Evolutionary conservation across 37 sponge, comb jelly and placozoan species (phyloP).

Genomic region (Ephydatia muelleri): DNA sequence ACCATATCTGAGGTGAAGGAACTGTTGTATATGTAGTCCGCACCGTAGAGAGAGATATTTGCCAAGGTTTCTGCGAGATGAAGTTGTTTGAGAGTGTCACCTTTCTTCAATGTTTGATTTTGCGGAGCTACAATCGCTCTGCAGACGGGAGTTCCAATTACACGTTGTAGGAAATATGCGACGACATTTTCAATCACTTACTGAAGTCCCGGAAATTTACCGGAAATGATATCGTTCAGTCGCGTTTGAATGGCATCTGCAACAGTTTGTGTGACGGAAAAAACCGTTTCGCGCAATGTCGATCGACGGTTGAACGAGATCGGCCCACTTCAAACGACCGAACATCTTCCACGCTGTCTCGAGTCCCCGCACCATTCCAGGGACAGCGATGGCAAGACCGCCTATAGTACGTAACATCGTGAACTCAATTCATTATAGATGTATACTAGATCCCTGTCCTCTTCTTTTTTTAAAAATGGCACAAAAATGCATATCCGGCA

Average conservation of each 20-base stretch:
- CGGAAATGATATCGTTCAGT: constrained; percentile 14
- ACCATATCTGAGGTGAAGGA: constrained; percentile 60
- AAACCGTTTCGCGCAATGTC: constrained; percentile 78
- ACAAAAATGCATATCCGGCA: neutral
- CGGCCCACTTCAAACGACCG: constrained; percentile 68
- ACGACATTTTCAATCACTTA: constrained; percentile 32
- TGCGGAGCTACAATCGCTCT: constrained; percentile 37
- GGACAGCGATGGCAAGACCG: constrained; percentile 79
- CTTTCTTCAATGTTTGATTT: constrained; percentile 46
- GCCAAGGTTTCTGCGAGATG: constrained; percentile 72
- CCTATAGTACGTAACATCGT: constrained; percentile 32
- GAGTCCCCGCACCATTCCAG: constrained; percentile 80
- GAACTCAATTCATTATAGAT: neutral
- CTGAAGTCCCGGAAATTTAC: constrained; percentile 38
- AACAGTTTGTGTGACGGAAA: constrained; percentile 44
- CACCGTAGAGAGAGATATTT: constrained; percentile 44
- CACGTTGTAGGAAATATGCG: neutral
- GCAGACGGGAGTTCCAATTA: neutral
- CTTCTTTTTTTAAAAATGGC: no score
- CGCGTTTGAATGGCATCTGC: constrained; percentile 42
- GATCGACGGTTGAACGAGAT: constrained; percentile 75
- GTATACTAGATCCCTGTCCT: neutral
- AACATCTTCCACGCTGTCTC: constrained; percentile 54
- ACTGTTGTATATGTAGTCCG: constrained; percentile 72
- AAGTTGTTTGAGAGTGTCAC: constrained; percentile 63